Evolutionary conservation across 2,797 vertebrate genomes (phyloP).

Genomic region (Kryptopterus vitreolus): DNA sequence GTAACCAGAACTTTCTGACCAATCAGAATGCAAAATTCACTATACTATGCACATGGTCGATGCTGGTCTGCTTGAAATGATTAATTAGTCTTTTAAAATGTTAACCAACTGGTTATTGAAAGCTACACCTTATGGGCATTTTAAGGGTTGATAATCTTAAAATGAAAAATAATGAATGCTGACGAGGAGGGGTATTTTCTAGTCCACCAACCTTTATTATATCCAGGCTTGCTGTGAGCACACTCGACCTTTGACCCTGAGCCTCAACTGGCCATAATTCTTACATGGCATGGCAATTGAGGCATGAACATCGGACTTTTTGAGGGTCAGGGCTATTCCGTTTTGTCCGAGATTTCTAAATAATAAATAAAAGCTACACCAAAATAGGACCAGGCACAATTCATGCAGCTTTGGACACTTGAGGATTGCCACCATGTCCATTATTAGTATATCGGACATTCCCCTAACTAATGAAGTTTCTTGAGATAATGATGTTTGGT

Average conservation of each 20-base stretch:
- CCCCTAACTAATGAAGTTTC: not conserved
- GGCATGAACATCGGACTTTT: conserved; percentile 84
- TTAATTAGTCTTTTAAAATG: too few relatives aligned
- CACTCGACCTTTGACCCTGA: conserved; percentile 68
- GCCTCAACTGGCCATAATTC: conserved; percentile 85
- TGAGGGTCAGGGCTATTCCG: conserved; percentile 87
- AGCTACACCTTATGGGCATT: too few relatives aligned
- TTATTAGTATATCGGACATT: not conserved
- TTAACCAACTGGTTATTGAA: too few relatives aligned
- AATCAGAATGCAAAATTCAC: not conserved
- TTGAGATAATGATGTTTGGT: not conserved
- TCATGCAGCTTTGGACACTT: conserved; percentile 54
- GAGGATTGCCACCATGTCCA: conserved; percentile 43
- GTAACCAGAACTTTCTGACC: not conserved
- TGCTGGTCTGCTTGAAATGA: too few relatives aligned
- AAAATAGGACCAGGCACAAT: conserved; percentile 57
- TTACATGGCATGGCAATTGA: conserved; percentile 95
- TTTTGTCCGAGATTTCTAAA: conserved; percentile 85
- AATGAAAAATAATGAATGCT: too few relatives aligned
- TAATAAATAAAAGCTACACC: conserved; percentile 83
- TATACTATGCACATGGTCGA: too few relatives aligned
- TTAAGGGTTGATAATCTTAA: too few relatives aligned
- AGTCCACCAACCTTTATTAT: conserved; percentile 2
- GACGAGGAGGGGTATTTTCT: not conserved
- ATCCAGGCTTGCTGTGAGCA: conserved; percentile 46